Conservation (phyloP, 2,888 invertebrate species). For the Cephus sareptanus region DNA sequence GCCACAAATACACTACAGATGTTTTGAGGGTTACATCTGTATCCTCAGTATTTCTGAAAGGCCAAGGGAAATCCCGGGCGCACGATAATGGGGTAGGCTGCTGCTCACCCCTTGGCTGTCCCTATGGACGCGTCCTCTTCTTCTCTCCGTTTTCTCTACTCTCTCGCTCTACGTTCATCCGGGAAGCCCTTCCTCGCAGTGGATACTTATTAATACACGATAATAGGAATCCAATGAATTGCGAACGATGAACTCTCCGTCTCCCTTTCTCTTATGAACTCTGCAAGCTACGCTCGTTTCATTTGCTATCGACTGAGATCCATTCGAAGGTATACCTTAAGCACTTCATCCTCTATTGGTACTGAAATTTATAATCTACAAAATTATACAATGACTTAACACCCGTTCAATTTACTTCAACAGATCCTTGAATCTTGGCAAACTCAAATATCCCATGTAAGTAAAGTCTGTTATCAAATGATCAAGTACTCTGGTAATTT, state of each 20-base stretch:
- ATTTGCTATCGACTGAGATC: not conserved
- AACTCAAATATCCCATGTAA: not conserved
- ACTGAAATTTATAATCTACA: not conserved
- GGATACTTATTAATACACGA: slow-evolving; percentile 19
- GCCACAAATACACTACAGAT: not conserved
- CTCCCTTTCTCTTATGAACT: not conserved
- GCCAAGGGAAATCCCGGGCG: not conserved
- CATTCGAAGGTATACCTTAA: not conserved
- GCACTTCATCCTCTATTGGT: not conserved
- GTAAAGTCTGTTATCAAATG: not conserved
- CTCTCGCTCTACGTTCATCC: slow-evolving; percentile 15
- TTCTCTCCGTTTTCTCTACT: not conserved
- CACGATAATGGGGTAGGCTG: not conserved
- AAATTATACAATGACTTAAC: not conserved
- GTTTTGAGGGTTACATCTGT: not conserved
- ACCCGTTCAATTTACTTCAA: not conserved
- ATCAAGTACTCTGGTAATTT: not conserved
- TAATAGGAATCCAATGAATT: slow-evolving; percentile 23
- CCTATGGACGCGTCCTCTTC: not conserved
- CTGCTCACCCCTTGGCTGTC: not conserved
- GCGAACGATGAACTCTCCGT: not conserved
- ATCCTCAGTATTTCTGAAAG: not conserved
- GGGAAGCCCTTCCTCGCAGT: slow-evolving; percentile 15
- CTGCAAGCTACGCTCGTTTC: not conserved
- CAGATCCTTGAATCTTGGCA: not conserved